A percentile compares a stretch with the other conserved stretches of the same genome.
These are phyloP conservation scores for Hypomecis atomaria DNA, from an alignment of 2,888 invertebrate genomes.

Conservation along the genomic window DNA sequence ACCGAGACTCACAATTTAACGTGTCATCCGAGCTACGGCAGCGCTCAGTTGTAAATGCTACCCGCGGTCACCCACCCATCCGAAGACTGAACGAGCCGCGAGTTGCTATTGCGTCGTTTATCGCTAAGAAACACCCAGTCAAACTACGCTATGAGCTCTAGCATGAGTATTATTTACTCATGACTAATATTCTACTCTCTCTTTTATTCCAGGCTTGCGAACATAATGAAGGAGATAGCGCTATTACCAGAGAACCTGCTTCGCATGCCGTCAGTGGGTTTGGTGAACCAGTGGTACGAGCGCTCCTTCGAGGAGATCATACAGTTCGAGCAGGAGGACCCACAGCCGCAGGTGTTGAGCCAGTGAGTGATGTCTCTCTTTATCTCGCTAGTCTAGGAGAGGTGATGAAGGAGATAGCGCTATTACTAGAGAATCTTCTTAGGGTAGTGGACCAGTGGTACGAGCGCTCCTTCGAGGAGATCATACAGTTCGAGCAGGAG, in stretches of 20 bases:
- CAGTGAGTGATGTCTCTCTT: constrained; percentile 72
- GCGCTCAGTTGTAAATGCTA: no score
- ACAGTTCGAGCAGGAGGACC: constrained; percentile 94
- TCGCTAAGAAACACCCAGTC: no score
- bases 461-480: constrained; percentile 96
- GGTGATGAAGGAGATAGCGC: constrained; percentile 6
- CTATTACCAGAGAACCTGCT: constrained; percentile 96
- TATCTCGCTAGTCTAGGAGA: not conserved
- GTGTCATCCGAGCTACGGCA: no score
- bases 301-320: constrained; percentile 98
- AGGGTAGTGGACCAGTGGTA: constrained; percentile 95
- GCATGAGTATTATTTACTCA: no score
- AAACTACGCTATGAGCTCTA: no score
- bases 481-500: constrained; percentile 95
- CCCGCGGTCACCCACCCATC: no score
- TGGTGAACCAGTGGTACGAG: constrained; percentile 97
- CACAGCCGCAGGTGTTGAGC: constrained; percentile 86
- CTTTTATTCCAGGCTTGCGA: constrained; percentile 87
- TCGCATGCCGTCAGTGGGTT: constrained; percentile 95
- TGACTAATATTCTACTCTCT: constrained; percentile 32
- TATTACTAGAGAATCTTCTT: not conserved
- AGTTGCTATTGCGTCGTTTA: no score
- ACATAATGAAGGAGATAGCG: constrained; percentile 99
- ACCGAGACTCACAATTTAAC: no score
- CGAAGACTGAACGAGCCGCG: no score